phyloP scores from a whole-genome alignment of 2,888 invertebrate species.

The Ormyrus thymus region DNA sequence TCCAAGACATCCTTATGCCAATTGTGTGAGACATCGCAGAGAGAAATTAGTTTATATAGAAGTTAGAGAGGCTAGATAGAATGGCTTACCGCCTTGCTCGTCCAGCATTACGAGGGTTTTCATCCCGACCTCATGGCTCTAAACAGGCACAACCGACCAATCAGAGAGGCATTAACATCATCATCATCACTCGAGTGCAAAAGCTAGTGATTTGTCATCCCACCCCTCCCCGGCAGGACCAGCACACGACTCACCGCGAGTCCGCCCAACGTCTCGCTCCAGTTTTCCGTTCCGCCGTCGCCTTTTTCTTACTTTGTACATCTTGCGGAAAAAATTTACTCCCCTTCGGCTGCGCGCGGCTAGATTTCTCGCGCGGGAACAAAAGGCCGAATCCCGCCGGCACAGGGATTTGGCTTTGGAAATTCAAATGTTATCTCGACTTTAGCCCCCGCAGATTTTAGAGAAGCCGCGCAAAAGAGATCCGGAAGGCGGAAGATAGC shows the following conservation, averaged over 20 bases:
- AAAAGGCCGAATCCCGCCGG: no score
- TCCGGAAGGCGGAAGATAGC: neutral
- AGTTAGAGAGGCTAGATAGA: constrained; percentile 66
- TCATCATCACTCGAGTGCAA: constrained; percentile 47
- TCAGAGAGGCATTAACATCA: constrained; percentile 50
- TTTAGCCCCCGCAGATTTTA: neutral
- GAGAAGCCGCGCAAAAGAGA: no score
- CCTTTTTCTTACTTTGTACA: no score
- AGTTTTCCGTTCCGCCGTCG: no score
- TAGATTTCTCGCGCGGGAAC: no score
- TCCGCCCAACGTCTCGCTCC: neutral
- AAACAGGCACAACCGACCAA: constrained; percentile 78
- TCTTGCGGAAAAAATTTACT: no score
- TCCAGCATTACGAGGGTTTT: constrained; percentile 99
- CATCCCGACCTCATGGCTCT: constrained; percentile 99
- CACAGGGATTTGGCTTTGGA: neutral
- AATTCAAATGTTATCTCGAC: constrained; percentile 4
- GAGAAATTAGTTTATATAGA: constrained; percentile 43
- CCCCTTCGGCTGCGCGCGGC: no score
- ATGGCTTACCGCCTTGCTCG: constrained; percentile 99
- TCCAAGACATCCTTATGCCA: constrained; percentile 40
- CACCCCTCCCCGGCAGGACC: constrained; percentile 2
- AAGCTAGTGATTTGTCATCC: neutral
- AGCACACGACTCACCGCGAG: constrained; percentile 9
- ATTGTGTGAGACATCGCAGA: constrained; percentile 30